Base-by-base conservation (phyloP, 2,888 invertebrate genomes). In the Siphonodentalium dalli region DNA sequence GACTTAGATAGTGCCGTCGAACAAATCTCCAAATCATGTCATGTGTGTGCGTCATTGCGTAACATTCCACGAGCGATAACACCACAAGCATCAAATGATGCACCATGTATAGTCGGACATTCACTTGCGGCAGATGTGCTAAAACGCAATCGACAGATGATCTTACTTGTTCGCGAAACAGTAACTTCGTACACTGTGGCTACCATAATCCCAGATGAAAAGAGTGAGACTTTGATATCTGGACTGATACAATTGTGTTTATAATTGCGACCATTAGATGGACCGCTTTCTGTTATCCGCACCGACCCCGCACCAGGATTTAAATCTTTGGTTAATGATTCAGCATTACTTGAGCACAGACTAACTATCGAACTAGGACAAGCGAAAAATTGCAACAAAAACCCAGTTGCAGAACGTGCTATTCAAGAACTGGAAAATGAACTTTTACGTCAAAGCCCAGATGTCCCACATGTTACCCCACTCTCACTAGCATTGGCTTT, bases 381-480 rank as follows among this genome's bases (percentile, higher is more conserved):
- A 1, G 39, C 43, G 8, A 68, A 62, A 39, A 66, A 69, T n/a
- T n/a, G n/a, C n/a, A n/a, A n/a, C n/a, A 67, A 68, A 43, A 69
- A 66, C 41, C 65, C 67, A 11, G 58, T 68, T 1, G 68, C 66
- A 13, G 66, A 68, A 54, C 58, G 54, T 27, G 66, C 66, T 15
- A 53, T 71, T 20, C 57, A 52, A 21, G 69, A 72, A 51, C 45
- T 70, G 6, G 58, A 60, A 34, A 53, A 51, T 21, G 65, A 69
- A 47, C 39, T 68, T 8, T 39, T 69, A n/a, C 60, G 61, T 2
- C 47, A 58, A 26, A 58, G 66, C 23, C 61, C 62, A 21, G 29
- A 9, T 8, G 37, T 46, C 20, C 55, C 47, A 5, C 6, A 53
- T 8, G n/a, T 65, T 13, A 38, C 60, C 2, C 45, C n/a, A 2